These are phyloP conservation scores for Macroglossus sobrinus DNA, from an alignment of 2,113 vertebrate species.

Conservation along the genomic window DNA sequence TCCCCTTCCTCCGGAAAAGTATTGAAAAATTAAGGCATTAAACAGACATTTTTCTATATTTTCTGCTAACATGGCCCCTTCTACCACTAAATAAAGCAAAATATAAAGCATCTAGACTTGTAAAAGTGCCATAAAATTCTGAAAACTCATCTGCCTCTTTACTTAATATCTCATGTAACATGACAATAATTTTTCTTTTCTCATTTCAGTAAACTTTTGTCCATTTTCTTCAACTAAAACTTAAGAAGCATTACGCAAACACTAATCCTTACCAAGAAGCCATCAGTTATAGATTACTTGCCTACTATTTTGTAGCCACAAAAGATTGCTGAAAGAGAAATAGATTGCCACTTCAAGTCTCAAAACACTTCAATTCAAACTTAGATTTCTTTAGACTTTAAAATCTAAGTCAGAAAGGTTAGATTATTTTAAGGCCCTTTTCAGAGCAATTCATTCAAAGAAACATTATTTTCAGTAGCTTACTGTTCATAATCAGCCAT, in stretches of 20 bases:
- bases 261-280: neutral
- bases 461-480: neutral
- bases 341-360: neutral
- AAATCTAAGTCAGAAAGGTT: neutral
- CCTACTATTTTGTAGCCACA: neutral
- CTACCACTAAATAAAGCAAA: neutral
- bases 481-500: neutral
- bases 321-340: neutral
- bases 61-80: neutral
- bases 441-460: neutral
- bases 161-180: neutral
- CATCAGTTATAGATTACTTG: neutral
- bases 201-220: neutral
- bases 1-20: accelerated
- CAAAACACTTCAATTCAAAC: neutral
- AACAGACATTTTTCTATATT: neutral
- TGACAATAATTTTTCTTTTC: neutral
- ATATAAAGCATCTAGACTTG: neutral
- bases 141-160: neutral
- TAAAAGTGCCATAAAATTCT: neutral
- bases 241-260: neutral
- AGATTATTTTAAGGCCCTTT: neutral
- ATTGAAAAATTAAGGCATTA: neutral
- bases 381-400: neutral
- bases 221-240: neutral